Evolutionary conservation across 2,797 vertebrate species (phyloP), one percentile per base, ranked within the genome.

Genomic region (Agapornis canus): DNA sequence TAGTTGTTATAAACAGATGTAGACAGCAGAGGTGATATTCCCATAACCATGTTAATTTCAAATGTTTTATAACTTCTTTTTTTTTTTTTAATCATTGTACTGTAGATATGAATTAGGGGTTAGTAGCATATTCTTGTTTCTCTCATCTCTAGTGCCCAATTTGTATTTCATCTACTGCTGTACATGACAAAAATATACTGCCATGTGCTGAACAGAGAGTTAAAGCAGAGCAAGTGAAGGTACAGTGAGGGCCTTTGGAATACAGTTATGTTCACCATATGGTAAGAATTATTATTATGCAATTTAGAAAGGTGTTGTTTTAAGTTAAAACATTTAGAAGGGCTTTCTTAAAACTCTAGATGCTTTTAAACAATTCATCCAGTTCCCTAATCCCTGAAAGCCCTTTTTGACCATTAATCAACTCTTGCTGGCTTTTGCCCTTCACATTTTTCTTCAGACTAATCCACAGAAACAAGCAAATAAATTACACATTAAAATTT

Each of bases 401-500:
- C 17, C 39, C 64, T 83, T 94, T 92, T 71, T n/a, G 49, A 57
- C 49, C 43, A 75, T 95, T 93, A 82, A 87, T 94, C 54, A 83
- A 87, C 26, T 51, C 63, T 43, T 39, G 40, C 42, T 92, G 75
- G 35, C 68, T 90, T 88, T 85, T 92, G 84, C 43, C 43, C 32
- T 86, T 51, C 51, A 52, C 61, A 51, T 97, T 91, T 95, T 93
- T 92, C 92, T 91, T 95, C 69, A 91, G 63, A 94, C 75, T 94
- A 84, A 90, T 89, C 81, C 88, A 57, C 14, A 94, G 83, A 90
- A 90, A 94, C 49, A 95, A 86, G 92, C 65, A 94, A 95, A 95
- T 91, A 97, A 86, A 95, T 95, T 92, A 94, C 66, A 78, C 56
- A 97, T 94, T 82, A 96, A 94, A 96, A 95, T 94, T 94, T 93